phyloP scores from a whole-genome alignment of 2,797 vertebrate genomes.

The Hozukius guyotensis region DNA sequence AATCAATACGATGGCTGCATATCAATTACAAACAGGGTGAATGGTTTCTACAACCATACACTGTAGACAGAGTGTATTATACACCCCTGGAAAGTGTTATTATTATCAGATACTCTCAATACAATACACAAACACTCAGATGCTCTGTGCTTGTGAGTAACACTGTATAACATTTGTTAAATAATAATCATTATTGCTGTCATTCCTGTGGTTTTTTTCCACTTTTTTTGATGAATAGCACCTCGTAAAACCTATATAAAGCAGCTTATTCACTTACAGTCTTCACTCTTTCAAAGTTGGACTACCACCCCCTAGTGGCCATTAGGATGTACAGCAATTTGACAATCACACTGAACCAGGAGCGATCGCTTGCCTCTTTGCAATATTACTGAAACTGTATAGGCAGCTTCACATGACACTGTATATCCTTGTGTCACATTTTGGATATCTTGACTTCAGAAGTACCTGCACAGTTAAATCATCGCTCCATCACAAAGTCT shows the following conservation, averaged over 20 bases:
- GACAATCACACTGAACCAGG: not conserved
- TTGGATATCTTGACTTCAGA: not conserved
- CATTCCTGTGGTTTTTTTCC: not conserved
- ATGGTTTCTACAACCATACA: not conserved
- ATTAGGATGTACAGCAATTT: not conserved
- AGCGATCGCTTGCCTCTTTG: not conserved
- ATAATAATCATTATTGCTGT: no score
- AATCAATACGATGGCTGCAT: conserved; percentile 44
- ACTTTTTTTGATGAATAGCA: not conserved
- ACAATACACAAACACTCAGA: not conserved
- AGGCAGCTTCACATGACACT: not conserved
- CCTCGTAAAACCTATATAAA: not conserved
- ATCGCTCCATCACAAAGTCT: not conserved
- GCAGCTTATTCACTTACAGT: not conserved
- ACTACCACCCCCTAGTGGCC: not conserved
- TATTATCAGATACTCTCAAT: not conserved
- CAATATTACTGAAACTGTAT: not conserved
- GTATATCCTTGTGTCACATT: not conserved
- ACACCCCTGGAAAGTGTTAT: not conserved
- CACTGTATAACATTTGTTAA: not conserved
- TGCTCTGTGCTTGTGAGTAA: not conserved
- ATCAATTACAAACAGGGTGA: conserved; percentile 43
- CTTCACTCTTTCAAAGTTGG: not conserved
- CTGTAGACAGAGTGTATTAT: not conserved
- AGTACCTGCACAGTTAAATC: not conserved